Conservation (phyloP, 2,888 invertebrate species). For the Gerris lacustris region DNA sequence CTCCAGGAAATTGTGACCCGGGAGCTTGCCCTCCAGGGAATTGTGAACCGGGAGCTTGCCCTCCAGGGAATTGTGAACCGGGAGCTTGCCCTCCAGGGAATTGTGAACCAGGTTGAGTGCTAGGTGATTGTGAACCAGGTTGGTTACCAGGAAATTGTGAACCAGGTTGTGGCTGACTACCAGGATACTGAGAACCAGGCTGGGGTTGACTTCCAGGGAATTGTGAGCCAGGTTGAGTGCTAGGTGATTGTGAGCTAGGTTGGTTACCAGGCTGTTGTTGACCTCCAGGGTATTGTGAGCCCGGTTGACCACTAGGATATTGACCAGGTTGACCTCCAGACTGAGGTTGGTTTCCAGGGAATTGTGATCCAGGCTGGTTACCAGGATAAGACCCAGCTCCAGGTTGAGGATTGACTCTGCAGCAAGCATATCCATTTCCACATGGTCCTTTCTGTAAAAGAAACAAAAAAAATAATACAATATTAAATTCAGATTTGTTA, state of each 20-base stretch:
- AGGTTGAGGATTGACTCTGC: background rate
- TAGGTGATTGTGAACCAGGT: background rate
- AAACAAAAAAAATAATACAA: background rate
- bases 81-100: background rate
- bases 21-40: background rate
- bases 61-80: background rate
- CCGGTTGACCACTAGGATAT: slow-evolving; percentile 18
- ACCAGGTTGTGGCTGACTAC: background rate
- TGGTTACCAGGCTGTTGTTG: slow-evolving; percentile 24
- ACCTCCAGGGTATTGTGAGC: slow-evolving; percentile 24
- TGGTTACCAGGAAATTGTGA: background rate
- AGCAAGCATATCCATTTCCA: slow-evolving; percentile 3
- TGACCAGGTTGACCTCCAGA: background rate
- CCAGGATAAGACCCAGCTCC: background rate
- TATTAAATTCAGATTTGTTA: background rate
- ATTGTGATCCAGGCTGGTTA: background rate
- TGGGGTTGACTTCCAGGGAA: background rate
- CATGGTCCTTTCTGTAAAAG: slow-evolving; percentile 4
- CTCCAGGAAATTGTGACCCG: background rate
- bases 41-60: background rate
- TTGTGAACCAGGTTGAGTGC: slow-evolving; percentile 19
- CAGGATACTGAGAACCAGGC: background rate
- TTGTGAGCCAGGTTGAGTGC: slow-evolving; percentile 7
- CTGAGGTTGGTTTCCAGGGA: slow-evolving; percentile 9
- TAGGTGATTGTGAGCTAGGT: slow-evolving; percentile 23